Base-by-base conservation (phyloP, 2,888 invertebrate species). In the Nephrocerus scutellatus region DNA sequence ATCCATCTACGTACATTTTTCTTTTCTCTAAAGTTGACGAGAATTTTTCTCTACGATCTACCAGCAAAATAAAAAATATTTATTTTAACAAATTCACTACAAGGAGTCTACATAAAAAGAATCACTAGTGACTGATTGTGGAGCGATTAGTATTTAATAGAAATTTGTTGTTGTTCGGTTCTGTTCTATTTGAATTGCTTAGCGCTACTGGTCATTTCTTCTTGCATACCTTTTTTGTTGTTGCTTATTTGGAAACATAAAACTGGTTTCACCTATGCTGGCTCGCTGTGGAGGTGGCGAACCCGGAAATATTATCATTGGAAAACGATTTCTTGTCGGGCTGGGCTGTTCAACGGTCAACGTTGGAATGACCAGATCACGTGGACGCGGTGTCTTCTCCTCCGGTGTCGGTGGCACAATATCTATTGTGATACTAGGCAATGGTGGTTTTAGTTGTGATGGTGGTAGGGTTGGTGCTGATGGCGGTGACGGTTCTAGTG, bases 311-410 rank as follows among this genome's bases (percentile, higher is more conserved):
- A 70, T 59, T 4, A 69, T 57, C 33, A 69, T 59, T 4, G 72
- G 70, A 14, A 66, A 53, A 21, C 63, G 63, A 6, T 75, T 55
- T 24, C 74, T 77, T 2, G 80, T 80, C 12, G 83, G 82, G 4
- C 82, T 82, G 0, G 82, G 77, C 30, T 81, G 74, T 64, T 82
- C 77, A 38, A 84, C 73, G 2, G 73, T 77, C 16, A 83, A 63
- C 10, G 75, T 72, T 2, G 83, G 83, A 34, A 82, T 80, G 19
- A 75, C 66, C 14, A 80, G 63, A 23, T 68, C 64, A 1, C 74
- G 73, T 14, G 74, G 74, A 38, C 57, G 47, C 22, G 50, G 48
- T 19, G 53, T 46, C 41, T 56, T 56, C 35, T 61, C 59, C 13
- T 56, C 57, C 2, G 57, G 60, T 15, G 57, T 57, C 19, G 60